Evolutionary conservation across 2,113 vertebrate genomes (phyloP).

Genomic region (Panthera uncia): DNA sequence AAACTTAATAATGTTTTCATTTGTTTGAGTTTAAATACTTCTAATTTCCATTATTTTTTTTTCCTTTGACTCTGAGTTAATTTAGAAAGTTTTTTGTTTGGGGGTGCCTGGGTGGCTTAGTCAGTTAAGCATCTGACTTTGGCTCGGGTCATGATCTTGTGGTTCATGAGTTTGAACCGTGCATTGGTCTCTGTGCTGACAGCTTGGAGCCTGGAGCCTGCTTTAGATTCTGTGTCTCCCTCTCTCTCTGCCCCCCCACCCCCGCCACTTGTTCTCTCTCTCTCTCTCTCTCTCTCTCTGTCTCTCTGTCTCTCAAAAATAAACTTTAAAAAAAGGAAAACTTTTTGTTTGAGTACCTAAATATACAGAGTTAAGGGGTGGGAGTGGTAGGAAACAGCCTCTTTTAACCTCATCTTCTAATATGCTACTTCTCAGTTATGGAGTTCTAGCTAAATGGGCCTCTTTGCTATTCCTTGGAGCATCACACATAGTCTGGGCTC

Average conservation of each 20-base stretch:
- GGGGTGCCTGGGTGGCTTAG: no score
- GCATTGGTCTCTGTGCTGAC: no score
- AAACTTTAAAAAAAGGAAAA: no score
- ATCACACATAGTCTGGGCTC: neutral
- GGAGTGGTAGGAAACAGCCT: neutral
- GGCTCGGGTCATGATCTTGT: no score
- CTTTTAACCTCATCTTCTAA: neutral
- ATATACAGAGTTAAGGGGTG: neutral
- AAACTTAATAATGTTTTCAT: neutral
- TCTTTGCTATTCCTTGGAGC: neutral
- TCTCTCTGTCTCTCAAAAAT: no score
- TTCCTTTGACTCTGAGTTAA: neutral
- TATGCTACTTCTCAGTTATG: neutral
- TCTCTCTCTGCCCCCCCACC: no score
- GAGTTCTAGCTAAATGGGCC: neutral
- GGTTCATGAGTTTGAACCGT: no score
- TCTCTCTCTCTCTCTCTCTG: no score
- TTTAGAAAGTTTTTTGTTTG: neutral
- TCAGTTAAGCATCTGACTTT: no score
- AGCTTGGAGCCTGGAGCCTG: no score
- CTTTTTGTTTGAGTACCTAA: neutral
- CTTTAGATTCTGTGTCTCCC: no score
- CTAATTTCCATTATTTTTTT: slow-evolving; percentile 2
- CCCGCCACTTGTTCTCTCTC: no score
- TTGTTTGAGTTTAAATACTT: slow-evolving; percentile 20